A percentile compares a stretch with the other conserved stretches of the same genome.
Conservation (phyloP, 2,113 vertebrate species). For the Ageneiosus marmoratus region DNA sequence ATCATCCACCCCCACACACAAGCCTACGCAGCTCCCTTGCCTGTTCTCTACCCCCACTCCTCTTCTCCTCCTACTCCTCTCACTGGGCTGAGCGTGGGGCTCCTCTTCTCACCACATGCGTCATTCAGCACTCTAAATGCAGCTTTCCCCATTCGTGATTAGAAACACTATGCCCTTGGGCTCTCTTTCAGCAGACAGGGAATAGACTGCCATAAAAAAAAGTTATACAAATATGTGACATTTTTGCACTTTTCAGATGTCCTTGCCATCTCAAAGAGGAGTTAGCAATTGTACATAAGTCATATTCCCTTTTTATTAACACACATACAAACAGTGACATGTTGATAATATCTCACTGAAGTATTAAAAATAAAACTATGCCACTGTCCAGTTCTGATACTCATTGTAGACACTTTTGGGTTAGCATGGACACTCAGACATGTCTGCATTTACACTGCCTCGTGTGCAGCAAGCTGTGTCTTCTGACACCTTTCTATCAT, state of each 20-base stretch:
- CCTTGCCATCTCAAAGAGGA: background rate
- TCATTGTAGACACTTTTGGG: no score
- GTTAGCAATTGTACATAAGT: background rate
- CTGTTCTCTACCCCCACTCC: background rate
- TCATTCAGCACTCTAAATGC: constrained; percentile 50
- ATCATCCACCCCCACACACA: constrained; percentile 41
- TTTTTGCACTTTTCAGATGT: background rate
- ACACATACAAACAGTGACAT: background rate
- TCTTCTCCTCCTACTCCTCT: constrained; percentile 23
- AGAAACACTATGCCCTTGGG: constrained; percentile 3
- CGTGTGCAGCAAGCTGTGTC: no score
- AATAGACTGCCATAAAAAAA: background rate
- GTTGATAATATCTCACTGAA: background rate
- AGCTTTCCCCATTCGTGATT: constrained; percentile 36
- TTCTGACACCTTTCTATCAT: no score
- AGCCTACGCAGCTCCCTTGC: constrained; percentile 37
- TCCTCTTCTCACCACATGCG: constrained; percentile 34
- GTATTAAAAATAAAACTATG: background rate
- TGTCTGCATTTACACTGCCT: no score
- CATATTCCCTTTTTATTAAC: background rate
- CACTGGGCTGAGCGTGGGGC: constrained; percentile 6
- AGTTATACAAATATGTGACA: background rate
- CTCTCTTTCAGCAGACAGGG: background rate
- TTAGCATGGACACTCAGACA: no score
- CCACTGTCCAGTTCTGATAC: no score